Evolutionary conservation across 2,888 invertebrate species (phyloP), one percentile per base, ranked within the genome.

Genomic region (Noctua pronuba): DNA sequence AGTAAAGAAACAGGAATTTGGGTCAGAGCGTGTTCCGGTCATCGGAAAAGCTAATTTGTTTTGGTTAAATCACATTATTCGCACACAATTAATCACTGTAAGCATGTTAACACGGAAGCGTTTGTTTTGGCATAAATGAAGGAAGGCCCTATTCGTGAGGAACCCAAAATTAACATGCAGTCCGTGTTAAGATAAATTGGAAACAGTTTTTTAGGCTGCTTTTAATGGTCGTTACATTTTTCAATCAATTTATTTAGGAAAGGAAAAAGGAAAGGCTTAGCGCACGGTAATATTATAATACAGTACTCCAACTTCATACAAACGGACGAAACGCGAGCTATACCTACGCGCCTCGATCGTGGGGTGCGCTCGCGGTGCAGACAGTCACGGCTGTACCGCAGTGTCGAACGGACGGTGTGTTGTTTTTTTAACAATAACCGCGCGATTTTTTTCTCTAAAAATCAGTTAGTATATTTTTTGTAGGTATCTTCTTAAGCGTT

Each of bases 21-120:
- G 84, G 86, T 81, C 84, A 86, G 67, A 70, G 84, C 64, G 18
- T 65, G 49, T 65, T 76, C 67, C 62, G 72, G 81, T 62, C 72
- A 78, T 79, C 75, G 24, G 76, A 49, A 70, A 74, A 79, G 65
- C 72, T 79, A 84, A 86, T 86, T 86, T 81, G 68, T 75, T 78
- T 81, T 55, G 64, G 72, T 75, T 72, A 81, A 78, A 76, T 55
- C 64, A 64, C 66, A 76, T 86, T 73, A 80, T 75, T 73, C 78
- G 28, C 66, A 75, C 69, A 67, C 74, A 78, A 72, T 83, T 78
- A 78, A 77, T 86, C 60, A 76, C 65, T 49, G 31, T 7, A 46
- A 2, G 46, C 58, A 41, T 60, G 55, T 72, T 60, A 16, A 83
- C 55, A 68, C 7, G 71, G 49, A 76, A 71, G 8, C 35, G 41